A percentile compares a stretch with the other conserved stretches of the same genome.
Evolutionary conservation across 2,888 invertebrate genomes (phyloP).

Genomic region (Neoascia interrupta): DNA sequence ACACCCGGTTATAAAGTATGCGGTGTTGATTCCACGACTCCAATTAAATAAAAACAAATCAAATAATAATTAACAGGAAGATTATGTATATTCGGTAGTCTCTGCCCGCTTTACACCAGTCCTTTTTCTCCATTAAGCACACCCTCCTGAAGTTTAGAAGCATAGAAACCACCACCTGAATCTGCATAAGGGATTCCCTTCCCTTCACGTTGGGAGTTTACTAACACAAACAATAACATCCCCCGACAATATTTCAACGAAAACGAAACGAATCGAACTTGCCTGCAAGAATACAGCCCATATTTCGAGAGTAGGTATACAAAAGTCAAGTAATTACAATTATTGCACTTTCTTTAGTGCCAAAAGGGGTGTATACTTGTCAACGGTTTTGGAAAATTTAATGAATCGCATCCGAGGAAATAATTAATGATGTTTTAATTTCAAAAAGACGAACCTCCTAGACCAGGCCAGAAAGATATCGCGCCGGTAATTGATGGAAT

Average conservation of each 20-base stretch:
- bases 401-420: conserved; percentile 41
- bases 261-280: conserved; percentile 38
- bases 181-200: conserved; percentile 30
- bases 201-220: not conserved
- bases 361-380: conserved; percentile 63
- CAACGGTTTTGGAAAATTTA: conserved; percentile 48
- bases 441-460: conserved; percentile 19
- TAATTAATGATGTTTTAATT: conserved; percentile 64
- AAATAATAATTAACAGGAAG: conserved; percentile 67
- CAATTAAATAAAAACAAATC: conserved; percentile 69
- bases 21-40: conserved; percentile 41
- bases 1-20: not conserved
- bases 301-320: conserved; percentile 17
- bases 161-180: conserved; percentile 8
- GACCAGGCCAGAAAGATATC: conserved; percentile 39
- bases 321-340: conserved; percentile 63
- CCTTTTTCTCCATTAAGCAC: not conserved
- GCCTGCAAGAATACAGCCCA: not conserved
- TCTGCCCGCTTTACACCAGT: conserved; percentile 27
- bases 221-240: conserved; percentile 18
- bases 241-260: conserved; percentile 20
- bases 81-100: conserved; percentile 66
- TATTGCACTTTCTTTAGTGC: conserved; percentile 32
- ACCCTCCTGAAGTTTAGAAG: conserved; percentile 22
- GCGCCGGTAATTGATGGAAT: conserved; percentile 63